Percentiles rank a stretch among this genome's conserved stretches.
These are phyloP conservation scores for Philaenus spumarius DNA, from an alignment of 1,140 invertebrate genomes.

Conservation along the genomic window DNA sequence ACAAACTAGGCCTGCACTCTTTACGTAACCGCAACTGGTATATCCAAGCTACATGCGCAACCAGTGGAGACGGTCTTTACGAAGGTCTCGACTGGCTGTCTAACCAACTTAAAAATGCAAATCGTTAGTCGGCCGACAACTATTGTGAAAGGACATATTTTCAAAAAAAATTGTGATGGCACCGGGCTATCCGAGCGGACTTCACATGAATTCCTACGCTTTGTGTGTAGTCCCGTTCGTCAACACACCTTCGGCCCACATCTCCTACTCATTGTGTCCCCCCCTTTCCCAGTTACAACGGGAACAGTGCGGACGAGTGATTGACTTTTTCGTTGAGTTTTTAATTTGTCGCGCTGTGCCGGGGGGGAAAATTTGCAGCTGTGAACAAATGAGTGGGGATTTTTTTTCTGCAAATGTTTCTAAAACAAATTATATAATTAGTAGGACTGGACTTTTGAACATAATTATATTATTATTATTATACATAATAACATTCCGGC, in stretches of 20 bases:
- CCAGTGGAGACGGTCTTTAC: constrained; percentile 92
- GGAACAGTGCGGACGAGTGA: no score
- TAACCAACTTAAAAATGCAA: constrained; percentile 63
- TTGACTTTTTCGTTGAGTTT: constrained; percentile 8
- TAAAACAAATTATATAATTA: constrained; percentile 14
- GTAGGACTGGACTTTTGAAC: constrained; percentile 11
- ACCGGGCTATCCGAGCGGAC: no score
- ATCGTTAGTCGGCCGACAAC: constrained; percentile 20
- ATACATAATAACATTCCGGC: constrained; percentile 15
- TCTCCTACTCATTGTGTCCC: no score
- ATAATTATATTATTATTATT: no score
- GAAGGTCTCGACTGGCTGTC: constrained; percentile 97
- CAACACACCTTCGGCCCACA: no score
- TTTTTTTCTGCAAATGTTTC: constrained; percentile 15
- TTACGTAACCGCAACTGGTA: constrained; percentile 64
- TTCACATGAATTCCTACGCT: no score
- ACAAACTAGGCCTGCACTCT: constrained; percentile 64
- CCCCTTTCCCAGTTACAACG: no score
- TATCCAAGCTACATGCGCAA: constrained; percentile 96
- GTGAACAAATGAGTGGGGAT: constrained; percentile 9
- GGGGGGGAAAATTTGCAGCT: constrained; percentile 9
- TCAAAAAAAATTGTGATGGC: no score
- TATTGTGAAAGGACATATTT: no score
- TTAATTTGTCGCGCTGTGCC: constrained; percentile 11
- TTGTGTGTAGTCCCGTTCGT: no score